A percentile compares a stretch with the other conserved stretches of the same genome.
Conservation (phyloP, 2,888 invertebrate genomes). For the Erpobdella octoculata region DNA sequence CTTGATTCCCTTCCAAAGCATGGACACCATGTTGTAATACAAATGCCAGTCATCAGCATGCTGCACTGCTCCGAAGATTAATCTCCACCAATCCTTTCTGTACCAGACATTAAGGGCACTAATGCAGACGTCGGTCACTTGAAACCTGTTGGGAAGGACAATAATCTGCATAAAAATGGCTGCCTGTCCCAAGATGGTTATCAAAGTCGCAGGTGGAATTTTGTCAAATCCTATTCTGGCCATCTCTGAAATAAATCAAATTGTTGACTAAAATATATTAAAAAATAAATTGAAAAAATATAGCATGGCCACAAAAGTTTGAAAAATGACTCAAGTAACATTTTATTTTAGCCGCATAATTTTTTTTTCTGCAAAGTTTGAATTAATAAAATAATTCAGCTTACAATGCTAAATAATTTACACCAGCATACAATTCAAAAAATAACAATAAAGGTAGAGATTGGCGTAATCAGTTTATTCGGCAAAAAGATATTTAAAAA, state of each 20-base stretch:
- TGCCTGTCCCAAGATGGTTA: constrained; percentile 55
- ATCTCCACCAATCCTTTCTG: constrained; percentile 42
- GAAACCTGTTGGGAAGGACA: constrained; percentile 29
- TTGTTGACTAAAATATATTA: no score
- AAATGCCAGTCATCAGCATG: constrained; percentile 62
- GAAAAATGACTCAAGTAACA: neutral
- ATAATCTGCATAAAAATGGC: constrained; percentile 49
- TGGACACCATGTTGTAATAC: constrained; percentile 63
- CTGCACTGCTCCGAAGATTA: constrained; percentile 58
- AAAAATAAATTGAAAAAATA: neutral
- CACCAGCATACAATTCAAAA: no score
- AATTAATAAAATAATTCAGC: no score
- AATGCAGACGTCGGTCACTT: constrained; percentile 55
- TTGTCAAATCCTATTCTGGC: constrained; percentile 43
- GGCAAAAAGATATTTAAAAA: no score
- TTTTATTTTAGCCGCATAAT: neutral
- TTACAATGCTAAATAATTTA: no score
- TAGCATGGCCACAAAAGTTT: neutral
- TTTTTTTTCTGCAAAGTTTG: no score
- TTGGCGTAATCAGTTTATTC: no score
- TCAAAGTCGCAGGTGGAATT: constrained; percentile 58
- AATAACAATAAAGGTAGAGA: no score
- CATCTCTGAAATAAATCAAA: constrained; percentile 28
- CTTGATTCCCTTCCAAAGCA: constrained; percentile 54
- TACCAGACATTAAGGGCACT: constrained; percentile 55